phyloP scores from a whole-genome alignment of 2,797 vertebrate species.

The Steatocranus sp. region DNA sequence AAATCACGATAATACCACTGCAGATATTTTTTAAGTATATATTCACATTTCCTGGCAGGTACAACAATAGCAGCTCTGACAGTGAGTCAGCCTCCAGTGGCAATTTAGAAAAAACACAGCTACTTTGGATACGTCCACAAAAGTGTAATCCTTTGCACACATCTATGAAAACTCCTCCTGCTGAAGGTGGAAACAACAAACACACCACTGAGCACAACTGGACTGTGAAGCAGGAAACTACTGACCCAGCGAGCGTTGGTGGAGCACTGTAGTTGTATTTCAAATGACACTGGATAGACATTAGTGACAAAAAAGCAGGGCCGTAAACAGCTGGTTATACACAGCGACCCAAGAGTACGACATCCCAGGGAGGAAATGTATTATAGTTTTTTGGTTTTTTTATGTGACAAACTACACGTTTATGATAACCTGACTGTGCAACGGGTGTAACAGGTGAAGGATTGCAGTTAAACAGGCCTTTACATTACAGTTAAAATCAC shows the following conservation, averaged over 20 bases:
- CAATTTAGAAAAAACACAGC: neutral
- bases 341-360: rapidly evolving
- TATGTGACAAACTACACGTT: rapidly evolving
- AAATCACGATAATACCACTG: rapidly evolving
- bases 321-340: rapidly evolving
- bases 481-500: neutral
- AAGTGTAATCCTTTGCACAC: neutral
- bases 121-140: neutral
- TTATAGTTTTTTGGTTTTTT: neutral
- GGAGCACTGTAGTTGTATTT: neutral
- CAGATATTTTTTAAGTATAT: neutral
- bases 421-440: neutral
- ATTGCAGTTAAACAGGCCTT: rapidly evolving
- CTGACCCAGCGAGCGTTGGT: rapidly evolving
- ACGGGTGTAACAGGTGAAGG: rapidly evolving
- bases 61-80: neutral
- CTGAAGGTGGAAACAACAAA: neutral
- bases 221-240: neutral
- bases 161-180: neutral
- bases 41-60: neutral
- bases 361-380: neutral
- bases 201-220: neutral
- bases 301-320: rapidly evolving
- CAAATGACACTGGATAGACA: neutral
- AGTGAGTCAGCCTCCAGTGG: neutral